These are phyloP conservation scores for Bubalus kerabau DNA, from an alignment of 2,113 vertebrate species.

Conservation along the genomic window DNA sequence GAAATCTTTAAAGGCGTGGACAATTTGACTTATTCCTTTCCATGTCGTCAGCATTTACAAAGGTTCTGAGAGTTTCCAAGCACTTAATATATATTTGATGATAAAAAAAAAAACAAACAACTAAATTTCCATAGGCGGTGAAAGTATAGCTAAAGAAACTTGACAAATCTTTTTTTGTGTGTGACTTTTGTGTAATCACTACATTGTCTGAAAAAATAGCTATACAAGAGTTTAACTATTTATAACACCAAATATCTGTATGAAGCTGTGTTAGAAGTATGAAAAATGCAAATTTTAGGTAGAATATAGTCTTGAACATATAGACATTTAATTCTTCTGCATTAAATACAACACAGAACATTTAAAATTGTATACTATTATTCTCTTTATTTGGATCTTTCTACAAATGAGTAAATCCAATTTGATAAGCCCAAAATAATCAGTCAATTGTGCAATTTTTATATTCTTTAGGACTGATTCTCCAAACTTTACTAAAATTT, in stretches of 20 bases:
- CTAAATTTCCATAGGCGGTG: background rate
- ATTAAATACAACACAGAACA: background rate
- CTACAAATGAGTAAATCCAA: background rate
- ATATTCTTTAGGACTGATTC: background rate
- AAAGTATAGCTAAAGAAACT: background rate
- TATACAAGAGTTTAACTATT: background rate
- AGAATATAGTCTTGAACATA: background rate
- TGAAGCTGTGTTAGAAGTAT: background rate
- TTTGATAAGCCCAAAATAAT: background rate
- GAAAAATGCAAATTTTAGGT: background rate
- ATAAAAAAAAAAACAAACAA: background rate
- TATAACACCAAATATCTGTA: background rate
- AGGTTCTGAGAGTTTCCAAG: background rate
- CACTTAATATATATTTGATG: background rate
- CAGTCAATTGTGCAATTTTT: background rate
- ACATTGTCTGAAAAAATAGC: background rate
- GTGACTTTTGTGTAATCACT: background rate
- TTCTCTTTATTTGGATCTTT: background rate
- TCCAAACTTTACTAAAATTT: background rate
- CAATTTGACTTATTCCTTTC: background rate
- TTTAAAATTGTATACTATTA: background rate
- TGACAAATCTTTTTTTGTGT: background rate
- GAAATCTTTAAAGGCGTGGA: background rate
- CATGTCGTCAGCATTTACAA: background rate
- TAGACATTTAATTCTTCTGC: background rate